Evolutionary conservation across 2,888 invertebrate genomes (phyloP).

Genomic region (Epirrhoe alternata): DNA sequence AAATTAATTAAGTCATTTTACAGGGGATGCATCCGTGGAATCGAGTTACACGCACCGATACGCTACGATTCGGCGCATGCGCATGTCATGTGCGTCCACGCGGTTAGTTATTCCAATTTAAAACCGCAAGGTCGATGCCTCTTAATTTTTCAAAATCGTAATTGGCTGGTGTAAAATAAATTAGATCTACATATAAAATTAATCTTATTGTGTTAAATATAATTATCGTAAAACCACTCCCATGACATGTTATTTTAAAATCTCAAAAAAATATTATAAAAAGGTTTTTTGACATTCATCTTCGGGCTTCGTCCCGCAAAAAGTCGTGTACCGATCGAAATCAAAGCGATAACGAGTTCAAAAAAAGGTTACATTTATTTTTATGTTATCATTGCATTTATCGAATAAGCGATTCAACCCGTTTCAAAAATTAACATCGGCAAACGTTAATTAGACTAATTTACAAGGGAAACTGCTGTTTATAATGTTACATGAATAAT

Average conservation of each 20-base stretch:
- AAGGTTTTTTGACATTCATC: slow-evolving; percentile 32
- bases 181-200: slow-evolving; percentile 26
- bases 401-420: slow-evolving; percentile 37
- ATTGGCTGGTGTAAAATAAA: slow-evolving; percentile 26
- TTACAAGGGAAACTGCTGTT: slow-evolving; percentile 41
- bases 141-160: slow-evolving; percentile 24
- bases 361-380: slow-evolving; percentile 39
- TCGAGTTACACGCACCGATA: slow-evolving; percentile 71
- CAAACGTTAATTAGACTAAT: slow-evolving; percentile 42
- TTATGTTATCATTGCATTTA: slow-evolving; percentile 42
- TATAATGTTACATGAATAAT: slow-evolving; percentile 41
- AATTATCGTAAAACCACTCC: slow-evolving; percentile 41
- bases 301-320: slow-evolving; percentile 24
- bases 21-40: slow-evolving; percentile 72
- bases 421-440: slow-evolving; percentile 43
- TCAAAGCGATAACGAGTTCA: slow-evolving; percentile 36
- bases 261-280: slow-evolving; percentile 16
- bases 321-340: slow-evolving; percentile 38
- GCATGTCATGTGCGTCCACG: slow-evolving; percentile 45
- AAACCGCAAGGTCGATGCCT: slow-evolving; percentile 31
- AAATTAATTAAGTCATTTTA: slow-evolving; percentile 44
- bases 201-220: slow-evolving; percentile 31
- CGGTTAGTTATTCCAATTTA: slow-evolving; percentile 30
- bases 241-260: slow-evolving; percentile 39
- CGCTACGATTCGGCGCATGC: slow-evolving; percentile 50